These are phyloP conservation scores for Phalacrocorax aristotelis DNA, from an alignment of 2,113 vertebrate species.

Conservation along the genomic window DNA sequence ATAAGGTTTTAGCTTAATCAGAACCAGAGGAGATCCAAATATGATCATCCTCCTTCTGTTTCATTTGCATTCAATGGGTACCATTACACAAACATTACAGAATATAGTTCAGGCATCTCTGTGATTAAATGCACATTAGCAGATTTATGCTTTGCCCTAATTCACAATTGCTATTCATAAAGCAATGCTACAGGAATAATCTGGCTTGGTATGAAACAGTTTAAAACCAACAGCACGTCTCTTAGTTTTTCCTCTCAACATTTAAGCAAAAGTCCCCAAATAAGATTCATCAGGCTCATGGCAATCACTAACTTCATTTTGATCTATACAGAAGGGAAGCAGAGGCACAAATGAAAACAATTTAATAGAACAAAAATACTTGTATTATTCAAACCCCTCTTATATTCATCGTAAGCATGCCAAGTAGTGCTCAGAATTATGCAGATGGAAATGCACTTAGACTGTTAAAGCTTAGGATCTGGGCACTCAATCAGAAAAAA, in stretches of 20 bases:
- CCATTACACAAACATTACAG: conserved; percentile 49
- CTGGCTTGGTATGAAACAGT: conserved; percentile 65
- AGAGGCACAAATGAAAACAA: not conserved
- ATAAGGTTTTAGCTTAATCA: conserved; percentile 70
- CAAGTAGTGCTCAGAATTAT: not conserved
- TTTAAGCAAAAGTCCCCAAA: conserved; percentile 11
- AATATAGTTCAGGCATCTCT: conserved; percentile 59
- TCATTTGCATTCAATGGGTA: conserved; percentile 79
- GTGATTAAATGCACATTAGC: conserved; percentile 77
- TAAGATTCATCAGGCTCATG: conserved; percentile 19
- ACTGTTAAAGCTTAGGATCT: not conserved
- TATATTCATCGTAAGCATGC: not conserved
- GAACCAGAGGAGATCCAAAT: not conserved
- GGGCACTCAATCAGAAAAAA: not conserved
- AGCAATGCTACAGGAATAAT: conserved; percentile 65
- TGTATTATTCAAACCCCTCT: not conserved
- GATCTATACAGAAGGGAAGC: not conserved
- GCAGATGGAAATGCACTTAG: not conserved
- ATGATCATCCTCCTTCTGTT: conserved; percentile 62
- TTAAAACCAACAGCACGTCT: conserved; percentile 21
- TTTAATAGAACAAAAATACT: not conserved
- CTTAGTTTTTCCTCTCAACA: not conserved
- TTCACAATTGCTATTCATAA: conserved; percentile 76
- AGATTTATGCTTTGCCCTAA: conserved; percentile 71
- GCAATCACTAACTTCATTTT: not conserved